Evolutionary conservation across 2,797 vertebrate species (phyloP).

Genomic region (Rhodeus uyekii): DNA sequence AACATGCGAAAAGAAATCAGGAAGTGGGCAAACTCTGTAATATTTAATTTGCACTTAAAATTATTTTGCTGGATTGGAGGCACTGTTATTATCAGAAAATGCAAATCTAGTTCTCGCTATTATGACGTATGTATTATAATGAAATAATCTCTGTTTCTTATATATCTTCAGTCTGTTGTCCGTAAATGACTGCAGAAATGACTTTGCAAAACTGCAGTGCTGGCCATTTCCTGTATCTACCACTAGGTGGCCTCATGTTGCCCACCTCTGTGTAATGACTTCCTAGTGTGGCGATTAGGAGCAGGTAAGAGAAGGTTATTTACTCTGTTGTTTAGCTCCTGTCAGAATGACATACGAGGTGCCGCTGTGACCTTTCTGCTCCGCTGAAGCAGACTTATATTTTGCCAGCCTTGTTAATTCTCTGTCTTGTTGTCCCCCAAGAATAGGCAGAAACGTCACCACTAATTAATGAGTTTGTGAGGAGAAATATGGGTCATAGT

Average conservation of each 20-base stretch:
- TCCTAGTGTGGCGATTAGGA: constrained; percentile 3
- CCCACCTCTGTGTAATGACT: background rate
- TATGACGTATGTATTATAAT: background rate
- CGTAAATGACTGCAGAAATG: constrained; percentile 16
- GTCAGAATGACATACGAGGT: constrained; percentile 15
- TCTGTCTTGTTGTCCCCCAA: constrained; percentile 53
- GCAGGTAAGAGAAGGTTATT: constrained; percentile 26
- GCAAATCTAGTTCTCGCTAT: background rate
- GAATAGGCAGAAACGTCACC: constrained; percentile 52
- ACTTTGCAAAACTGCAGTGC: constrained; percentile 16
- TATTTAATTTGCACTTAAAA: background rate
- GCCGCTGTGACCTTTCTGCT: constrained; percentile 20
- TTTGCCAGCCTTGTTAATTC: constrained; percentile 58
- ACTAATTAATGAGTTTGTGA: constrained; percentile 64
- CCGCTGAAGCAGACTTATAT: background rate
- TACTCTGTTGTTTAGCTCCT: constrained; percentile 31
- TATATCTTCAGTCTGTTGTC: background rate
- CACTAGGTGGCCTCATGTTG: constrained; percentile 39
- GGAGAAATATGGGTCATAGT: constrained; percentile 67
- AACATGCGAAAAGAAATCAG: too few species aligned
- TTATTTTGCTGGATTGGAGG: background rate
- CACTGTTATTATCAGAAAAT: background rate
- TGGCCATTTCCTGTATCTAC: background rate
- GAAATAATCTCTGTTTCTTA: background rate
- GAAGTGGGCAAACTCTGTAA: too few species aligned